phyloP scores from a whole-genome alignment of 2,797 vertebrate genomes.

The Lacerta viridis region DNA sequence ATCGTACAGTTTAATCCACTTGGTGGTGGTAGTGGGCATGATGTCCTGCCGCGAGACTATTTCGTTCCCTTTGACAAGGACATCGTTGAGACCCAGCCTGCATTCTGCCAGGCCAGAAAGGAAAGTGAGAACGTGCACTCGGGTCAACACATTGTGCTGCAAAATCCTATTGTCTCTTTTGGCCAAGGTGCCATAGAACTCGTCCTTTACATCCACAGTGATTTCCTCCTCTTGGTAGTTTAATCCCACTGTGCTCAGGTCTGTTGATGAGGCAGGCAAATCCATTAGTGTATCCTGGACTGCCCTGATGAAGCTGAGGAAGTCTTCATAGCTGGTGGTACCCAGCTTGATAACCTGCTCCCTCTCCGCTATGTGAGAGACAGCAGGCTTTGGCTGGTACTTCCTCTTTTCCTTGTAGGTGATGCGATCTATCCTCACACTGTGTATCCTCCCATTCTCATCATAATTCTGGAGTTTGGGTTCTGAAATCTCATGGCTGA shows the following conservation, averaged over 20 bases:
- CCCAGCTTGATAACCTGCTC: conserved; percentile 90
- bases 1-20: conserved; percentile 88
- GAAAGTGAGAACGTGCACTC: conserved; percentile 86
- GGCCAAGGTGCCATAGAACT: conserved; percentile 85
- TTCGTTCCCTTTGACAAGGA: conserved; percentile 90
- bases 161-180: conserved; percentile 84
- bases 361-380: conserved; percentile 84
- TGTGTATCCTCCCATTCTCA: conserved; percentile 89
- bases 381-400: conserved; percentile 87
- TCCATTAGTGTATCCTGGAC: conserved; percentile 84
- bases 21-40: conserved; percentile 89
- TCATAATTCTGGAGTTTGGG: conserved; percentile 90
- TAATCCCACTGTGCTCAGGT: conserved; percentile 81
- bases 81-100: conserved; percentile 88
- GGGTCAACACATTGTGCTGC: conserved; percentile 85
- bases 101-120: conserved; percentile 87
- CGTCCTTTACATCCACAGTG: conserved; percentile 87
- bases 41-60: conserved; percentile 90
- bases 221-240: conserved; percentile 89
- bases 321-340: conserved; percentile 87
- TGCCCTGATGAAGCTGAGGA: conserved; percentile 85
- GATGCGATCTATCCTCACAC: conserved; percentile 86
- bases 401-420: conserved; percentile 90
- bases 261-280: conserved; percentile 79
- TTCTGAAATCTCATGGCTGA: conserved; percentile 88